Percentiles rank a stretch among this genome's conserved stretches.
These are phyloP conservation scores for Dynastes grantii DNA, from an alignment of 2,888 invertebrate species.

Conservation along the genomic window DNA sequence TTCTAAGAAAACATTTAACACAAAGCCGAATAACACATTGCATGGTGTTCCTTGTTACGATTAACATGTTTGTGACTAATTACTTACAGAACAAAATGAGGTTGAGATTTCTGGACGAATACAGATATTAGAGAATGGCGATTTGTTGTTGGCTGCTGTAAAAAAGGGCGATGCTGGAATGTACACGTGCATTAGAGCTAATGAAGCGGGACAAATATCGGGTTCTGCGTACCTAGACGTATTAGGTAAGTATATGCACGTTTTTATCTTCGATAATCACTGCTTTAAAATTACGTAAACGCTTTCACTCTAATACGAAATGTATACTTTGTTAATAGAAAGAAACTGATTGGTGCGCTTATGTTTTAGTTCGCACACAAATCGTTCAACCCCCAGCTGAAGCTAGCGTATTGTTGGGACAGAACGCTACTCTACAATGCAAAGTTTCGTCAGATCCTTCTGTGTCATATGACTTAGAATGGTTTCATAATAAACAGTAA, in stretches of 20 bases:
- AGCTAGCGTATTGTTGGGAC: slow-evolving; percentile 91
- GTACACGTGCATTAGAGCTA: slow-evolving; percentile 91
- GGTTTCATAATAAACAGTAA: slow-evolving; percentile 91
- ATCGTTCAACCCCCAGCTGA: slow-evolving; percentile 95
- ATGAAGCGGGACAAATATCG: slow-evolving; percentile 90
- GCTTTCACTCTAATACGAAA: not conserved
- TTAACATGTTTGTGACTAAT: slow-evolving; percentile 53
- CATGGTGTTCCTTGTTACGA: slow-evolving; percentile 47
- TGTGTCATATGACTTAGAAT: slow-evolving; percentile 88
- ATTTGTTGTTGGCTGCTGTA: slow-evolving; percentile 90
- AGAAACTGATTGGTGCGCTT: not conserved
- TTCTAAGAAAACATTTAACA: not conserved
- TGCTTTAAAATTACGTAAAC: not conserved
- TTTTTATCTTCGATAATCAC: slow-evolving; percentile 58
- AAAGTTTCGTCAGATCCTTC: slow-evolving; percentile 94
- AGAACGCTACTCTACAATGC: slow-evolving; percentile 94
- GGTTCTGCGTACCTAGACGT: slow-evolving; percentile 89
- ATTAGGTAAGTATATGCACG: slow-evolving; percentile 76
- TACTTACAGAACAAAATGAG: slow-evolving; percentile 73
- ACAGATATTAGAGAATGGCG: slow-evolving; percentile 89
- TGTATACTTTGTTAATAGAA: not conserved
- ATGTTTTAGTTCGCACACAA: slow-evolving; percentile 86
- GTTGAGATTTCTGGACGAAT: slow-evolving; percentile 83
- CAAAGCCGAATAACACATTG: slow-evolving; percentile 16
- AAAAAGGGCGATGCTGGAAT: slow-evolving; percentile 88